Conservation (phyloP, 2,113 vertebrate genomes). For the Eptatretus burgeri region DNA sequence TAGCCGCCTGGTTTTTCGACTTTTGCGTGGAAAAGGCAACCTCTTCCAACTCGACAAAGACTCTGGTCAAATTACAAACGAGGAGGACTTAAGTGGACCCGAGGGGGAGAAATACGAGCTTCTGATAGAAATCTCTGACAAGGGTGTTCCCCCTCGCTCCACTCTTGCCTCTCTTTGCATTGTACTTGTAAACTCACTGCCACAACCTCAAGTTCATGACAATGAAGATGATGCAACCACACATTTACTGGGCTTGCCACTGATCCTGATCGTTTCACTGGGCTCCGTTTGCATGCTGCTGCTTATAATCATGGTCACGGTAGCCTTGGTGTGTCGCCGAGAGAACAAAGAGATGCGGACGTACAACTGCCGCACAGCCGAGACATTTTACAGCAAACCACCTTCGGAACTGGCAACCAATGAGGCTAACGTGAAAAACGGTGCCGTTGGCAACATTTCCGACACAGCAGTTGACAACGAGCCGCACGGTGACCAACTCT, state of each 20-base stretch:
- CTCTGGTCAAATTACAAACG: constrained; percentile 59
- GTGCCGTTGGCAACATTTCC: too few relatives aligned
- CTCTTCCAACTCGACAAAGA: constrained; percentile 88
- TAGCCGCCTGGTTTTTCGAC: constrained; percentile 63
- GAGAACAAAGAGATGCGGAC: constrained; percentile 86
- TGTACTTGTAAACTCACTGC: constrained; percentile 43
- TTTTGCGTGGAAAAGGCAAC: constrained; percentile 53
- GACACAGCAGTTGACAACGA: too few relatives aligned
- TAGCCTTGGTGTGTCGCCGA: constrained; percentile 60
- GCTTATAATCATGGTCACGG: constrained; percentile 71
- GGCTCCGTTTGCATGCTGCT: constrained; percentile 80
- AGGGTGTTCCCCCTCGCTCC: constrained; percentile 69
- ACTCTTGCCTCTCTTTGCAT: constrained; percentile 53
- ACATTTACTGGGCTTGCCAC: constrained; percentile 48
- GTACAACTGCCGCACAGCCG: constrained; percentile 51
- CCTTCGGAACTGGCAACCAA: too few relatives aligned
- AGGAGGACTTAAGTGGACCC: constrained; percentile 29
- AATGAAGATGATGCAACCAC: background rate
- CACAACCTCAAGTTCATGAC: constrained; percentile 21
- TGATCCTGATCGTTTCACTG: constrained; percentile 78
- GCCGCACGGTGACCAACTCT: too few relatives aligned
- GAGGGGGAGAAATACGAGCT: constrained; percentile 60
- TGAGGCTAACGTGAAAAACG: too few relatives aligned
- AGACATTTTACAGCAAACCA: constrained; percentile 11
- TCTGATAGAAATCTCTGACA: constrained; percentile 65